Percentiles rank a stretch among this genome's conserved stretches.
phyloP scores from a whole-genome alignment of 2,113 vertebrate species.

The Siniperca knerii region DNA sequence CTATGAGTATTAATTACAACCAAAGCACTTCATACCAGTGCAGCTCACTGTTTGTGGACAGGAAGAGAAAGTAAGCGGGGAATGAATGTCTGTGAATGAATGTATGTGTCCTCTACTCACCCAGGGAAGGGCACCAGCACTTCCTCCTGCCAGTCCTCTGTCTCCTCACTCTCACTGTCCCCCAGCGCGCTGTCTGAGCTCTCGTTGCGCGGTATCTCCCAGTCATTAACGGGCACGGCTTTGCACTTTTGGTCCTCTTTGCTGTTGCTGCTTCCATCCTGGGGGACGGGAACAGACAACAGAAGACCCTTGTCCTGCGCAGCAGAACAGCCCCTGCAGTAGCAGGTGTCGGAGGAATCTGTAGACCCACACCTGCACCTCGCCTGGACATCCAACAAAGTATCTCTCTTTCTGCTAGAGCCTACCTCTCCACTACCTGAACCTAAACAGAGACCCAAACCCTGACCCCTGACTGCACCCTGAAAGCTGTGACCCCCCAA shows the following conservation, averaged over 20 bases:
- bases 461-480: constrained; percentile 3
- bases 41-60: background rate
- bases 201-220: constrained; percentile 99
- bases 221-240: constrained; percentile 85
- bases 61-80: background rate
- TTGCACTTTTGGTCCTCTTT: constrained; percentile 86
- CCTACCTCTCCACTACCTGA: constrained; percentile 24
- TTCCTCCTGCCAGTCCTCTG: constrained; percentile 96
- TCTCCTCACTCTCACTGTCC: constrained; percentile 97
- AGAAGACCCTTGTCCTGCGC: constrained; percentile 90
- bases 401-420: constrained; percentile 39
- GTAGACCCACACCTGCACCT: constrained; percentile 73
- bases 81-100: background rate
- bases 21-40: background rate
- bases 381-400: constrained; percentile 28
- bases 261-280: constrained; percentile 85
- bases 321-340: constrained; percentile 88
- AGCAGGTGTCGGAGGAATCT: constrained; percentile 69
- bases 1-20: background rate
- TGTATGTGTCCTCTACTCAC: constrained; percentile 80
- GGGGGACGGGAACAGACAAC: constrained; percentile 85
- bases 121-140: constrained; percentile 94
- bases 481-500: constrained; percentile 8
- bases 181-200: constrained; percentile 98
- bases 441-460: constrained; percentile 47